Conservation (phyloP, 2,113 vertebrate species). For the Megaleporinus macrocephalus region DNA sequence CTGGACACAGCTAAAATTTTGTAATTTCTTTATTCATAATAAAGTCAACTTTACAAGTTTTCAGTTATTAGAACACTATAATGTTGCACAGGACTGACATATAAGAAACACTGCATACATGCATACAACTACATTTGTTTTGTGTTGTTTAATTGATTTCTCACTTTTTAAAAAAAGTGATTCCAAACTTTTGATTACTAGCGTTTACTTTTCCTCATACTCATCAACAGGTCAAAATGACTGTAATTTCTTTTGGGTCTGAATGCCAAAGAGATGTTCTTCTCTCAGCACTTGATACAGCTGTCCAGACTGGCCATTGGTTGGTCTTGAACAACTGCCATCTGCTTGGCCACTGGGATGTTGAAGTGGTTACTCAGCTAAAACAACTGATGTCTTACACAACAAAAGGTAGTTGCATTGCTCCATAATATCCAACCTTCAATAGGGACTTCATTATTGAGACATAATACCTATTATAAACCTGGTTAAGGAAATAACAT, state of each 20-base stretch:
- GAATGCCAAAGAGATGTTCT: constrained; percentile 52
- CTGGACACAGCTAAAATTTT: no score
- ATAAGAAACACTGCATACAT: no score
- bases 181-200: not conserved
- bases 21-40: no score
- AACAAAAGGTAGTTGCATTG: constrained; percentile 61
- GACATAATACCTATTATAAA: not conserved
- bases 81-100: no score
- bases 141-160: constrained; percentile 1
- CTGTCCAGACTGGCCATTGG: constrained; percentile 79
- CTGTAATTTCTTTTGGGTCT: constrained; percentile 62
- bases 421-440: not conserved
- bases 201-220: not conserved
- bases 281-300: constrained; percentile 60
- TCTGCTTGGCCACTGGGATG: constrained; percentile 77
- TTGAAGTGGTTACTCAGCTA: constrained; percentile 67
- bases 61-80: no score
- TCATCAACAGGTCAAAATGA: constrained; percentile 61
- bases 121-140: not conserved
- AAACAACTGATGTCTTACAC: constrained; percentile 58
- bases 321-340: constrained; percentile 84
- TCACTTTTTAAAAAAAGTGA: no score
- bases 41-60: no score
- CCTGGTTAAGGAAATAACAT: not conserved
- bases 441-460: not conserved